Percentiles rank a stretch among this genome's conserved stretches.
Conservation (phyloP, 2,113 vertebrate genomes). For the Lampris megalopsis region DNA sequence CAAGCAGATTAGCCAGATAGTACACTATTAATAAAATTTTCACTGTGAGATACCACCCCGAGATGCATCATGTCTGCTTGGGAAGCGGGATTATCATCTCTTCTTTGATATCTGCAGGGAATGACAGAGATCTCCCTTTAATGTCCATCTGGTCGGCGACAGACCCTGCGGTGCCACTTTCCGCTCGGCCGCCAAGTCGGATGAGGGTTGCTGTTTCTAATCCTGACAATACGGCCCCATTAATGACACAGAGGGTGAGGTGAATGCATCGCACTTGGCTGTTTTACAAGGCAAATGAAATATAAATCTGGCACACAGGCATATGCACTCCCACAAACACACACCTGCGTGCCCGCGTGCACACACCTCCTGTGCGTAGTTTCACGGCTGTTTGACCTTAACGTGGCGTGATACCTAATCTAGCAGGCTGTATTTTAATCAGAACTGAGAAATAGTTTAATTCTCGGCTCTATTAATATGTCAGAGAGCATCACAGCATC, state of each 20-base stretch:
- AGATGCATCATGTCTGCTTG: constrained; percentile 57
- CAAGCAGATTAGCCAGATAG: constrained; percentile 43
- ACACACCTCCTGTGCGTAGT: constrained; percentile 8
- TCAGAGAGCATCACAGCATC: constrained; percentile 39
- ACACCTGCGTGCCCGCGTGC: neutral
- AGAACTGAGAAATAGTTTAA: constrained; percentile 53
- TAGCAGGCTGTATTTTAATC: constrained; percentile 54
- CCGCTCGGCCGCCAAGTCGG: constrained; percentile 44
- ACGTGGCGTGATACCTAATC: constrained; percentile 19
- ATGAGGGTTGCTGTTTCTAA: constrained; percentile 46
- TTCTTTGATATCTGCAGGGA: constrained; percentile 73
- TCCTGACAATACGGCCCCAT: constrained; percentile 59
- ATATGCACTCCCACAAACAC: neutral
- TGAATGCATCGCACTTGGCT: neutral
- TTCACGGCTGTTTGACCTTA: constrained; percentile 30
- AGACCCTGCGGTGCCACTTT: constrained; percentile 62
- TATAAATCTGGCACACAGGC: constrained; percentile 6
- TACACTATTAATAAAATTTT: constrained; percentile 55
- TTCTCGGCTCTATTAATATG: constrained; percentile 60
- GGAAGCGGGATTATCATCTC: constrained; percentile 42
- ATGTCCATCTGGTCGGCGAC: constrained; percentile 76
- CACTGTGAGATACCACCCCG: constrained; percentile 49
- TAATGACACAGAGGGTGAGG: constrained; percentile 50
- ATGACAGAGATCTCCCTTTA: constrained; percentile 58
- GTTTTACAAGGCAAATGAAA: constrained; percentile 26